Base-by-base conservation (phyloP, 2,797 vertebrate species). In the Sebastes diploproa region DNA sequence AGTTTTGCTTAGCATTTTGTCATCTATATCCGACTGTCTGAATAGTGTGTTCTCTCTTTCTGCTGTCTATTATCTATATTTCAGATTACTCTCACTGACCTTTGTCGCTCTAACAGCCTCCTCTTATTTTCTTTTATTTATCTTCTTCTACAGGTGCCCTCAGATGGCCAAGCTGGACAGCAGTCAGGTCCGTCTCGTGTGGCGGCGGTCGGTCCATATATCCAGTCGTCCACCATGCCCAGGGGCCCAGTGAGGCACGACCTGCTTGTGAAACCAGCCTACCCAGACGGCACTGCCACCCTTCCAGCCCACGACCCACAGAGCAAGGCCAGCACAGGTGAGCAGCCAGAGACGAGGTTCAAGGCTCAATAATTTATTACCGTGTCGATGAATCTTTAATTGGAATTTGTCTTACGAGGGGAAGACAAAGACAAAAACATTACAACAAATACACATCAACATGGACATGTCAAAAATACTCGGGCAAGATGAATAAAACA, bases 201-300 rank as follows among this genome's bases (percentile, higher is more conserved):
- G 95, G 98, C 98, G 13, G 98, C 98, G 0, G 98, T 99, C 6
- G 98, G 98, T 60, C 98, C 98, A 2, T 99, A 99, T 29, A 98
- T 99, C 87, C 98, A 99, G 93, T 99, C 98, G 0, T 97, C 98
- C 86, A 99, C 98, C 14, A 96, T 99, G 97, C 98, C 98, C 14
- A 96, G 98, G 5, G 95, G 97, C 83, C 90, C 94, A 73, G 94
- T 94, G n/a, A 96, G 97, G 86, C 97, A 97, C 1, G 98, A 99
- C 25, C 94, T 97, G 73, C 84, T 97, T 66, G 96, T 98, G 70
- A 99, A 99, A 90, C 97, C 97, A 16, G 94, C 96, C 0, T 96
- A 97, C 94, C 95, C 96, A 0, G 97, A 99, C 72, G 95, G 96
- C 7, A 94, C 95, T 3, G 89, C 95, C 80, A 93, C 95, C 14